Base-by-base conservation (phyloP, 2,797 vertebrate species). In the Phoebastria nigripes region DNA sequence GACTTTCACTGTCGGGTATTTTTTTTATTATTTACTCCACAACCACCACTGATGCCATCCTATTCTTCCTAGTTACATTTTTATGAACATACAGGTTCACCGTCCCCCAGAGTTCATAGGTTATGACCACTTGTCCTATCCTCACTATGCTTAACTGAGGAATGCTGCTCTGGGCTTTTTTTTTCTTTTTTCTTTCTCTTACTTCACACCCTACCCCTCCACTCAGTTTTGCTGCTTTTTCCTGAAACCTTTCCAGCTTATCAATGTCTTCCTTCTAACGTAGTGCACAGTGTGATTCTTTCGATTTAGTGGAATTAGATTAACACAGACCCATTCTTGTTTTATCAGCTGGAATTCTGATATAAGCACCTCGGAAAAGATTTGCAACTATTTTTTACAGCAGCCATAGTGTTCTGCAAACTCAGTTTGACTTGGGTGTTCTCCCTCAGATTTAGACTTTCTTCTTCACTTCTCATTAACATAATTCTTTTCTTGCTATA, bases 301-400 rank as follows among this genome's bases (percentile, higher is more conserved):
- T 72, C 49, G 19, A 78, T 55, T 35, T 42, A 39, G 35, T 77
- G 15, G 49, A 71, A 71, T 61, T 72, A 84, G 39, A 71, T 73
- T 66, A 72, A 58, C 16, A 33, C 22, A 83, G 61, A 46, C 7
- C 5, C 3, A 5, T 63, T 41, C 42, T 49, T 59, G 41, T 78
- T 81, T 83, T 56, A 77, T 87, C 55, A 89, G 17, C 28, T 62
- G 42, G 16, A 85, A 73, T 90, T 73, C 72, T 77, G 37, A 62
- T 37, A 78, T 3, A 67, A 59, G 17, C 31, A 62, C 8, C 15
- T 42, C 58, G 41, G n/a, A 56, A 87, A 85, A 80, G 3, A 66
- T 63, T 72, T 71, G 5, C 19, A 70, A 21, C 26, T 63, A 3
- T 22, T n/a, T 74, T 87, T 89, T 51, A 15, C 55, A 47, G 29